Conservation (phyloP, 2,888 invertebrate genomes). For the Lordiphosa andalusiaca region DNA sequence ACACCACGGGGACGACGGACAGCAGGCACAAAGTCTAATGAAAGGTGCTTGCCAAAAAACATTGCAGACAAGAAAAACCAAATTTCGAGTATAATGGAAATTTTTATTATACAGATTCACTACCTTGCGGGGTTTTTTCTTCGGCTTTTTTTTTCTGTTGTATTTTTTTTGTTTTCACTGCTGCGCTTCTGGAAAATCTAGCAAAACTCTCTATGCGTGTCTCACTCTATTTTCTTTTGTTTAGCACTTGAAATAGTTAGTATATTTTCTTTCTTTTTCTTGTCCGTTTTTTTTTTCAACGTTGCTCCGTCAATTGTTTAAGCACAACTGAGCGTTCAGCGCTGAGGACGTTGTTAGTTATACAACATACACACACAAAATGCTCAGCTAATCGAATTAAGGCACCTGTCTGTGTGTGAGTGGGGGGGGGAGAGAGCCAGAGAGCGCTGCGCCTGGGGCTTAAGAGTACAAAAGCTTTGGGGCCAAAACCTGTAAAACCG, state of each 20-base stretch:
- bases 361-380: slow-evolving; percentile 38
- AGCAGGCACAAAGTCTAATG: slow-evolving; percentile 53
- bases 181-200: slow-evolving; percentile 62
- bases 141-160: not conserved
- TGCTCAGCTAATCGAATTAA: slow-evolving; percentile 68
- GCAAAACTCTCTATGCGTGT: slow-evolving; percentile 41
- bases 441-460: slow-evolving; percentile 5
- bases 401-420: slow-evolving; percentile 35
- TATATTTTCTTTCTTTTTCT: slow-evolving; percentile 18
- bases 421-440: slow-evolving; percentile 16
- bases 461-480: slow-evolving; percentile 1
- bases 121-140: slow-evolving; percentile 19
- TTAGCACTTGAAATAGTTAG: slow-evolving; percentile 30
- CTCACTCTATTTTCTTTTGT: slow-evolving; percentile 65
- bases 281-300: slow-evolving; percentile 23
- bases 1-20: slow-evolving; percentile 32
- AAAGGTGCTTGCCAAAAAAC: slow-evolving; percentile 56
- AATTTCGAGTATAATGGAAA: slow-evolving; percentile 65
- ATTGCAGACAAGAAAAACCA: slow-evolving; percentile 32
- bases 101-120: slow-evolving; percentile 38
- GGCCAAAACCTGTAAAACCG: slow-evolving; percentile 60
- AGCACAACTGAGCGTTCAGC: slow-evolving; percentile 69
- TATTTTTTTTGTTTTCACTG: slow-evolving; percentile 1
- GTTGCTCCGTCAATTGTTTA: slow-evolving; percentile 75
- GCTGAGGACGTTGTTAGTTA: slow-evolving; percentile 51